Evolutionary conservation across 2,113 vertebrate species (phyloP).

Genomic region (Monopterus albus): DNA sequence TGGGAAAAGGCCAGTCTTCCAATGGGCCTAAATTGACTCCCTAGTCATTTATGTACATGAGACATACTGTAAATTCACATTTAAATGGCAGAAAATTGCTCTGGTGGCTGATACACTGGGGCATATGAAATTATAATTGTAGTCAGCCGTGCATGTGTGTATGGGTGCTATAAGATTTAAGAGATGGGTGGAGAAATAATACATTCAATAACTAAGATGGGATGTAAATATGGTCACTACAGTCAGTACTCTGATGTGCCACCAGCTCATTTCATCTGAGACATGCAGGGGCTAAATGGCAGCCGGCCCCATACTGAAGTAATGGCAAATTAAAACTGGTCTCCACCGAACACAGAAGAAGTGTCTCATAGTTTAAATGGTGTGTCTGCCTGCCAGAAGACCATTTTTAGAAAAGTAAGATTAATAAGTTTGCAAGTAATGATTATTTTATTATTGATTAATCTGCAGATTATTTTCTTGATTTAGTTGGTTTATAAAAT

Average conservation of each 20-base stretch:
- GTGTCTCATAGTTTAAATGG: background rate
- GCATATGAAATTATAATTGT: conserved; percentile 79
- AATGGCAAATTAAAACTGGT: conserved; percentile 58
- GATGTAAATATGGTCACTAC: conserved; percentile 65
- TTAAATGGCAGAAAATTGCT: conserved; percentile 79
- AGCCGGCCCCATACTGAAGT: conserved; percentile 43
- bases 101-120: conserved; percentile 69
- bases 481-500: background rate
- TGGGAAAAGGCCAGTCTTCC: conserved; percentile 86
- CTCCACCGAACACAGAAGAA: conserved; percentile 27
- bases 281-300: conserved; percentile 64
- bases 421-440: background rate
- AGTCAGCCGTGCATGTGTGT: conserved; percentile 50
- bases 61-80: conserved; percentile 82
- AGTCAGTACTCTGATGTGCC: conserved; percentile 47
- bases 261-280: conserved; percentile 62
- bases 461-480: background rate
- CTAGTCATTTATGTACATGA: conserved; percentile 82
- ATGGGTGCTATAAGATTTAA: conserved; percentile 48
- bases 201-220: conserved; percentile 65
- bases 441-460: background rate
- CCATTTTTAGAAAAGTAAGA: background rate
- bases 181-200: conserved; percentile 68
- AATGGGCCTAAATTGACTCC: conserved; percentile 79
- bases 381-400: background rate